Conservation (phyloP, 2,113 vertebrate species). For the Candoia aspera region DNA sequence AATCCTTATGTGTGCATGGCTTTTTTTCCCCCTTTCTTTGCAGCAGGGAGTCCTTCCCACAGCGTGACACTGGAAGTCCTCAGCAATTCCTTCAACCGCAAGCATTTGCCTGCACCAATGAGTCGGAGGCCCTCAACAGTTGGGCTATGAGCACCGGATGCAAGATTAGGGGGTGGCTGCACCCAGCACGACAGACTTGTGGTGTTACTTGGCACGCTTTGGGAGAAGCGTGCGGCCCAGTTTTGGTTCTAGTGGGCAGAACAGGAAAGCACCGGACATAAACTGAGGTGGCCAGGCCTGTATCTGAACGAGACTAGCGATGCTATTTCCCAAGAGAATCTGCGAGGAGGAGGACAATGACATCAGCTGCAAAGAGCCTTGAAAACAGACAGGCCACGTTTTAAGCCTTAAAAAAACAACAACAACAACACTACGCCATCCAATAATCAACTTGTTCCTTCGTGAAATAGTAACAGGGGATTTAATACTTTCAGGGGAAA, state of each 20-base stretch:
- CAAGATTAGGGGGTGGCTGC: not conserved
- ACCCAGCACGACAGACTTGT: not conserved
- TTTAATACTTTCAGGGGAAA: conserved; percentile 58
- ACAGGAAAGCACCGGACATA: not conserved
- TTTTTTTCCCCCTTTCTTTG: not conserved
- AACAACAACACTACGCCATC: conserved; percentile 34
- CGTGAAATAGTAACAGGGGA: conserved; percentile 44
- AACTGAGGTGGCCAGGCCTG: not conserved
- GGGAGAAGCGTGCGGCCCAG: not conserved
- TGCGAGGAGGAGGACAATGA: conserved; percentile 21
- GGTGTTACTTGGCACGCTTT: not conserved
- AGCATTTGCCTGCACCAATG: not conserved
- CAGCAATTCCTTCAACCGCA: not conserved
- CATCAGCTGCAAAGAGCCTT: conserved; percentile 46
- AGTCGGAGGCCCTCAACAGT: not conserved
- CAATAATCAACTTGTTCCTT: conserved; percentile 59
- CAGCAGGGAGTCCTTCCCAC: not conserved
- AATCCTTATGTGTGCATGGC: not conserved
- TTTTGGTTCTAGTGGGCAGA: not conserved
- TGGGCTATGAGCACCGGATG: not conserved
- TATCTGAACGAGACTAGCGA: not conserved
- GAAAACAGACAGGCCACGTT: conserved; percentile 41
- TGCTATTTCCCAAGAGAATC: not conserved
- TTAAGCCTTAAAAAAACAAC: conserved; percentile 41
- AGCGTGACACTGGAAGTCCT: not conserved